Conservation (phyloP, 2,888 invertebrate species). For the Leptopterna dolabrata region DNA sequence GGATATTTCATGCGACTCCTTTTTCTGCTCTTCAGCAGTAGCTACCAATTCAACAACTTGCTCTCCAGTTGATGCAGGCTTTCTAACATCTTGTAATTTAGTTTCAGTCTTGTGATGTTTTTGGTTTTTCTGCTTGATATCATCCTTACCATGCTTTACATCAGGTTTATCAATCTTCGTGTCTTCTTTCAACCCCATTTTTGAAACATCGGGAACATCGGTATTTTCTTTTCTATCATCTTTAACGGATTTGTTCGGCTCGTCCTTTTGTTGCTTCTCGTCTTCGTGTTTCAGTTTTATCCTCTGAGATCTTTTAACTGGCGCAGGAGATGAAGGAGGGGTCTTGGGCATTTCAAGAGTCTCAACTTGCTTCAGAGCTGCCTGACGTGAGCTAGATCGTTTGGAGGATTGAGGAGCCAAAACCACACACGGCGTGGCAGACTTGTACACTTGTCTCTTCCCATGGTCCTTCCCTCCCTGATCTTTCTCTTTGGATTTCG, state of each 20-base stretch:
- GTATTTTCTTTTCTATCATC: not conserved
- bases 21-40: not conserved
- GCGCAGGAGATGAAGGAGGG: not conserved
- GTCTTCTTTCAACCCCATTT: not conserved
- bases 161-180: not conserved
- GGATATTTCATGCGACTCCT: not conserved
- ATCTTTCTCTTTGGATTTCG: constrained; percentile 34
- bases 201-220: not conserved
- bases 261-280: constrained; percentile 37
- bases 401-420: constrained; percentile 66
- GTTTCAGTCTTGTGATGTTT: constrained; percentile 7
- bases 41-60: not conserved
- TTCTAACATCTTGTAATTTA: not conserved
- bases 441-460: constrained; percentile 8
- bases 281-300: constrained; percentile 49
- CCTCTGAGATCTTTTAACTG: constrained; percentile 51
- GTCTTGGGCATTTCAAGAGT: not conserved
- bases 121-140: constrained; percentile 1
- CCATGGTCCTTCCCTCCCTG: constrained; percentile 10
- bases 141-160: not conserved
- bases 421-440: not conserved
- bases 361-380: constrained; percentile 29
- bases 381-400: constrained; percentile 63
- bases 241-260: constrained; percentile 4
- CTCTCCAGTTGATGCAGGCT: not conserved